Conservation (phyloP, 2,797 vertebrate genomes). For the Catostomus latipinnis region DNA sequence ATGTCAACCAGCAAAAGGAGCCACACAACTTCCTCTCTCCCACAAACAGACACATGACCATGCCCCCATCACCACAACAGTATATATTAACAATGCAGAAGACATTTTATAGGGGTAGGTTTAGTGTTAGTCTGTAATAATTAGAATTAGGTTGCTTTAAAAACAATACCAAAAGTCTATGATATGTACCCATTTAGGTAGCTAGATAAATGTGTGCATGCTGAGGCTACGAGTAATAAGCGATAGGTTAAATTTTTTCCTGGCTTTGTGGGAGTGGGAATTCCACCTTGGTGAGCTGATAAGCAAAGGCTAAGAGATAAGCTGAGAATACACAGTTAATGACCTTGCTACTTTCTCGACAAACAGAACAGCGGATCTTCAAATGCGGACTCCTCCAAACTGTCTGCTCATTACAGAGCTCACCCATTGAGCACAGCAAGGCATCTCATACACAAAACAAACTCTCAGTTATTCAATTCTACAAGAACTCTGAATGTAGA, state of each 20-base stretch:
- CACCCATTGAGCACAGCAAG: background rate
- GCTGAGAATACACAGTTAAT: conserved; percentile 34
- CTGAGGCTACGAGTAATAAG: conserved; percentile 19
- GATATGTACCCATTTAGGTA: background rate
- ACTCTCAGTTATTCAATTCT: background rate
- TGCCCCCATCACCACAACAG: too few relatives aligned
- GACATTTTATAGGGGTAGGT: background rate
- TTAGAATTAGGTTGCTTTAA: background rate
- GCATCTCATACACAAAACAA: background rate
- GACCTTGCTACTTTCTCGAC: conserved; percentile 48
- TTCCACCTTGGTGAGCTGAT: conserved; percentile 58
- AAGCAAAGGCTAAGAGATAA: conserved; percentile 40
- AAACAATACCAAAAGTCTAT: background rate
- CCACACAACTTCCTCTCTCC: too few relatives aligned
- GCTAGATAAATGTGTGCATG: background rate
- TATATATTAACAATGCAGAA: too few relatives aligned
- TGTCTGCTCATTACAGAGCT: conserved; percentile 14
- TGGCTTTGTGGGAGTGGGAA: conserved; percentile 48
- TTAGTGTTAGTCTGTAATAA: background rate
- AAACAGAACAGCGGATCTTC: conserved; percentile 39
- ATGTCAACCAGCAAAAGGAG: too few relatives aligned
- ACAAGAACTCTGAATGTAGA: background rate
- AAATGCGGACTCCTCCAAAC: conserved; percentile 12
- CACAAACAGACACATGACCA: too few relatives aligned
- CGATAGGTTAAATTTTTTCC: conserved; percentile 27